Evolutionary conservation across 2,113 vertebrate species (phyloP).

Genomic region (Neodontobutis hainanensis): DNA sequence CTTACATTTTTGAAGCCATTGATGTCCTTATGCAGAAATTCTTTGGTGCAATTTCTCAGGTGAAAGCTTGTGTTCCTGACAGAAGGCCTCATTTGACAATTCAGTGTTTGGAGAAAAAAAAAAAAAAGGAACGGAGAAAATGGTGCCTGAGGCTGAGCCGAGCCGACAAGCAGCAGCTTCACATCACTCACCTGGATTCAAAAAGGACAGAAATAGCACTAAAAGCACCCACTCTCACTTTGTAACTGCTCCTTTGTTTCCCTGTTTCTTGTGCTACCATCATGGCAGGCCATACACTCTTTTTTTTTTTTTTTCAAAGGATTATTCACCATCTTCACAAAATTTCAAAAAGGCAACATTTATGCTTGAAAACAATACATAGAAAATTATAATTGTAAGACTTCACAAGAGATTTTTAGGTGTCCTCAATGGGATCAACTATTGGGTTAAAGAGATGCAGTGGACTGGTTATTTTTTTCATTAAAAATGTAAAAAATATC

Average conservation of each 20-base stretch:
- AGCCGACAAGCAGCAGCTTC: slow-evolving; percentile 75
- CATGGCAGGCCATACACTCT: slow-evolving; percentile 29
- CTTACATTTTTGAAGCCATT: slow-evolving; percentile 31
- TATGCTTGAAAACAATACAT: neutral
- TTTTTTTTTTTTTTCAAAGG: slow-evolving; percentile 37
- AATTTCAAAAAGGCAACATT: neutral
- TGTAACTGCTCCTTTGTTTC: slow-evolving; percentile 74
- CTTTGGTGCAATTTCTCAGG: slow-evolving; percentile 50
- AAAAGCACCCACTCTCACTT: slow-evolving; percentile 75
- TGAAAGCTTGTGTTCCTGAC: slow-evolving; percentile 48
- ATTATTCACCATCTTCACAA: slow-evolving; percentile 29
- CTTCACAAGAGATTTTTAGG: too few species aligned
- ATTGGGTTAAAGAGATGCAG: too few species aligned
- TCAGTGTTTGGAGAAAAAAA: slow-evolving; percentile 35
- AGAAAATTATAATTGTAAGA: too few species aligned
- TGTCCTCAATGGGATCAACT: too few species aligned
- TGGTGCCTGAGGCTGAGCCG: slow-evolving; percentile 71
- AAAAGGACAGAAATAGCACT: slow-evolving; percentile 78
- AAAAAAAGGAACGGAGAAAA: slow-evolving; percentile 37
- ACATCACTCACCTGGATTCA: slow-evolving; percentile 77
- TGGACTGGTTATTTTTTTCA: too few species aligned
- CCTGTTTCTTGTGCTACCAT: slow-evolving; percentile 52
- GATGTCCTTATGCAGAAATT: slow-evolving; percentile 45
- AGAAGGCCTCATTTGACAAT: slow-evolving; percentile 58
- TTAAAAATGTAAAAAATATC: too few species aligned